These are phyloP conservation scores for Romanomermis culicivorax DNA, from an alignment of 2,888 invertebrate genomes.

Conservation along the genomic window DNA sequence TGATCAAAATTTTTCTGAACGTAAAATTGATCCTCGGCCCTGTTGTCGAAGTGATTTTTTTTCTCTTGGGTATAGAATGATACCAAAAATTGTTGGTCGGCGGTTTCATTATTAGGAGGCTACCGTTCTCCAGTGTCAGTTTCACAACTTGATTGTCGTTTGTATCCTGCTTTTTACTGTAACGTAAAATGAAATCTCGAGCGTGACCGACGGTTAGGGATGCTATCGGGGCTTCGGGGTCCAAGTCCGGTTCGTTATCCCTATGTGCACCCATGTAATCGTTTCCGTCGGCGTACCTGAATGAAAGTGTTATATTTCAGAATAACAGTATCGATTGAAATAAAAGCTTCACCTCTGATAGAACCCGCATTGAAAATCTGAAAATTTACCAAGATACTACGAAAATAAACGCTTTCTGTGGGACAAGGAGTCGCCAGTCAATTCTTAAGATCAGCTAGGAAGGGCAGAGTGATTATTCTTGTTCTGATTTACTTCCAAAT, in stretches of 20 bases:
- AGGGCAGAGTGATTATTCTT: no score
- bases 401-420: no score
- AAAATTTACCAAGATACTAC: no score
- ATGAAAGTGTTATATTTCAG: no score
- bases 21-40: slow-evolving; percentile 45
- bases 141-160: slow-evolving; percentile 34
- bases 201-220: slow-evolving; percentile 45
- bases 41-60: slow-evolving; percentile 30
- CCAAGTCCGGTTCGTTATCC: slow-evolving; percentile 47
- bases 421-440: no score
- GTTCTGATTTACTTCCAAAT: no score
- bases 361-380: no score
- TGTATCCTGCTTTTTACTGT: slow-evolving; percentile 34
- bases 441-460: no score
- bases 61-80: slow-evolving; percentile 44
- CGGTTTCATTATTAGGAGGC: slow-evolving; percentile 46
- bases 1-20: slow-evolving; percentile 32
- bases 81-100: slow-evolving; percentile 50
- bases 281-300: slow-evolving; percentile 44
- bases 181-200: slow-evolving; percentile 44
- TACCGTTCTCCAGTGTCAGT: slow-evolving; percentile 43
- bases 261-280: slow-evolving; percentile 51
- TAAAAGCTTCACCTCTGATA: no score
- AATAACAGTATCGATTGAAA: no score
- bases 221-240: slow-evolving; percentile 42